A percentile compares a stretch with the other conserved stretches of the same genome.
These are phyloP conservation scores for Lumbricus terrestris DNA, from an alignment of 2,888 invertebrate genomes.

Conservation along the genomic window DNA sequence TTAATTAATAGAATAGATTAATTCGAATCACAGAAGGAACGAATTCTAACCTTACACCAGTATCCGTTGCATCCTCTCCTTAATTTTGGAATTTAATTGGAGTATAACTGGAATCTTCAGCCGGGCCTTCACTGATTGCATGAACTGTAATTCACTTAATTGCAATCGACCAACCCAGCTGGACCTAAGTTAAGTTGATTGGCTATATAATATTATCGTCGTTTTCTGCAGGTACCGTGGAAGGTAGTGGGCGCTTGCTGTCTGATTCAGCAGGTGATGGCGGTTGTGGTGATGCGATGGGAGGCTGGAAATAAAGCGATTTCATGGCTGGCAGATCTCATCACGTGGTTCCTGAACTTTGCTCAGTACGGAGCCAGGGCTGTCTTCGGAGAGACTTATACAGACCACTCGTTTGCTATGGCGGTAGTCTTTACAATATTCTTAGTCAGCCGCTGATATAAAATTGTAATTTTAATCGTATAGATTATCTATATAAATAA, in stretches of 20 bases:
- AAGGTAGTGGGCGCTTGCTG: slow-evolving; percentile 28
- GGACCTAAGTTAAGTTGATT: too few species aligned
- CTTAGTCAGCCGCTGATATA: neutral
- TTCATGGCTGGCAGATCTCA: slow-evolving; percentile 30
- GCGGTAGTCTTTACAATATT: slow-evolving; percentile 30
- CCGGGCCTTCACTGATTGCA: too few species aligned
- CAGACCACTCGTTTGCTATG: slow-evolving; percentile 35
- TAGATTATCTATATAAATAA: too few species aligned
- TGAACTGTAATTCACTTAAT: too few species aligned
- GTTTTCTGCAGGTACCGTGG: slow-evolving; percentile 35
- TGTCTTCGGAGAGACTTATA: slow-evolving; percentile 35
- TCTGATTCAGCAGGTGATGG: slow-evolving; percentile 33
- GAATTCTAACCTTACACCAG: too few species aligned
- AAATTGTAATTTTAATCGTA: neutral
- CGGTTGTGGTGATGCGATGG: slow-evolving; percentile 36
- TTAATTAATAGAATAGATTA: too few species aligned
- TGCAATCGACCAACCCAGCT: too few species aligned
- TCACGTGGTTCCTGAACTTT: slow-evolving; percentile 34
- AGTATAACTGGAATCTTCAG: too few species aligned
- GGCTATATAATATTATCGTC: neutral
- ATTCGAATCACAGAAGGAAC: too few species aligned
- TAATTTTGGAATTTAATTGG: too few species aligned
- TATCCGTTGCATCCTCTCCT: too few species aligned
- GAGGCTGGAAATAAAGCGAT: slow-evolving; percentile 30
- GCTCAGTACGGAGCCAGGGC: slow-evolving; percentile 31